These are phyloP conservation scores for Parazoanthus atlanticus DNA, from an alignment of 92 coral and sea anemone genomes.

Conservation along the genomic window DNA sequence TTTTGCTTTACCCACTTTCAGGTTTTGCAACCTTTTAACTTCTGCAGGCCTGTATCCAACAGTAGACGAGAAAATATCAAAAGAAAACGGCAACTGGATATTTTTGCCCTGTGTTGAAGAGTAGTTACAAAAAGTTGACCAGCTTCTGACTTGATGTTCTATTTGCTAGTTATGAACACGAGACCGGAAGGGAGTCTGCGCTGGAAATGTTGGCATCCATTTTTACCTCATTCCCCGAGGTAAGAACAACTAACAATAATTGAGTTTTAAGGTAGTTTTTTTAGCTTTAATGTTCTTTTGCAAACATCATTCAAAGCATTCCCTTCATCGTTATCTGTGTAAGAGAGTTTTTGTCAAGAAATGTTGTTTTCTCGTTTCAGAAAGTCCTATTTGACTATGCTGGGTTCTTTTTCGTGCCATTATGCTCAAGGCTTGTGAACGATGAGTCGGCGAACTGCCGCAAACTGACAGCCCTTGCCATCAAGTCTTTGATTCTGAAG, in stretches of 20 bases:
- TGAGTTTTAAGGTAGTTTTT: too few species aligned
- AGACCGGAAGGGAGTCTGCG: constrained; percentile 92
- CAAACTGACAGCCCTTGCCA: constrained; percentile 80
- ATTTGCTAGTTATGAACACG: constrained; percentile 79
- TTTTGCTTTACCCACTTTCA: too few species aligned
- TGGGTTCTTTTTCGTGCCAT: constrained; percentile 93
- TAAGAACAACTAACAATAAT: constrained; percentile 12
- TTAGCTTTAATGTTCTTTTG: too few species aligned
- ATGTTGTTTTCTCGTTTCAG: constrained; percentile 54
- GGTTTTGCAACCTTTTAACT: too few species aligned
- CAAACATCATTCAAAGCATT: not conserved
- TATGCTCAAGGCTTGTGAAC: constrained; percentile 88
- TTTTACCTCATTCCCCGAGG: constrained; percentile 90
- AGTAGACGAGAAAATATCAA: not conserved
- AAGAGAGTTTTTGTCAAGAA: not conserved
- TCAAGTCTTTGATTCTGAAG: constrained; percentile 82
- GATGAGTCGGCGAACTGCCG: constrained; percentile 96
- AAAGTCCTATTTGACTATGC: constrained; percentile 69
- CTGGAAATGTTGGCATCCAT: constrained; percentile 87
- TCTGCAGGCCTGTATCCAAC: too few species aligned
- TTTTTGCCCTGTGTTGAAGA: not conserved
- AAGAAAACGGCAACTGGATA: not conserved
- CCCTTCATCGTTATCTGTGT: not conserved
- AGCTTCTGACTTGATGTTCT: not conserved
- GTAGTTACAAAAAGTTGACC: not conserved